A percentile compares a stretch with the other conserved stretches of the same genome.
These are phyloP conservation scores for Andrena chrysosceles DNA, from an alignment of 2,888 invertebrate species.

Conservation along the genomic window DNA sequence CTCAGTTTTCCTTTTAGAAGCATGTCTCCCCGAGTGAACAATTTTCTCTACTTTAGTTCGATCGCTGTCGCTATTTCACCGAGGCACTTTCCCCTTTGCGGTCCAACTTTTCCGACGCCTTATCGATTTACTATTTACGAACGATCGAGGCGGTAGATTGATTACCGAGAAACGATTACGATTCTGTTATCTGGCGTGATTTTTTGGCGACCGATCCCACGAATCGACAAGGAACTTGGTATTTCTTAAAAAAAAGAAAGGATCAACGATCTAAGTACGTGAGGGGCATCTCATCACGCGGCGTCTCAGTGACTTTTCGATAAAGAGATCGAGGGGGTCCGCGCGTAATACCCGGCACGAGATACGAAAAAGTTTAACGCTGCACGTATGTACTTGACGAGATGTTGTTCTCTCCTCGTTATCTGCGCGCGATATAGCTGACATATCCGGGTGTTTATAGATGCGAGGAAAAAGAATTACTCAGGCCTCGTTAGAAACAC, in stretches of 20 bases:
- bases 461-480: not conserved
- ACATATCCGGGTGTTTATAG: not conserved
- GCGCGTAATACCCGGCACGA: conserved; percentile 4
- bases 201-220: not conserved
- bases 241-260: not conserved
- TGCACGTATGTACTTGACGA: not conserved
- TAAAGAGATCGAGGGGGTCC: conserved; percentile 66
- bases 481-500: not conserved
- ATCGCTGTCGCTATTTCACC: too few species aligned
- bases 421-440: conserved; percentile 5
- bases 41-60: too few species aligned
- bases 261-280: conserved; percentile 7
- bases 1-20: conserved; percentile 21
- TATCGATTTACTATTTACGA: not conserved
- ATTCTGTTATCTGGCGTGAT: not conserved
- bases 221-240: not conserved
- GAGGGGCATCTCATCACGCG: conserved; percentile 30
- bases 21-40: too few species aligned
- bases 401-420: not conserved
- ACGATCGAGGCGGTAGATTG: not conserved
- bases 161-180: not conserved
- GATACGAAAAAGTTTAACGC: conserved; percentile 51
- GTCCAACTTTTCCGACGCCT: not conserved
- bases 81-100: not conserved
- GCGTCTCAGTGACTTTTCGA: conserved; percentile 48